Evolutionary conservation across 2,797 vertebrate genomes (phyloP), one percentile per base, ranked within the genome.

Genomic region (Thaleichthys pacificus): DNA sequence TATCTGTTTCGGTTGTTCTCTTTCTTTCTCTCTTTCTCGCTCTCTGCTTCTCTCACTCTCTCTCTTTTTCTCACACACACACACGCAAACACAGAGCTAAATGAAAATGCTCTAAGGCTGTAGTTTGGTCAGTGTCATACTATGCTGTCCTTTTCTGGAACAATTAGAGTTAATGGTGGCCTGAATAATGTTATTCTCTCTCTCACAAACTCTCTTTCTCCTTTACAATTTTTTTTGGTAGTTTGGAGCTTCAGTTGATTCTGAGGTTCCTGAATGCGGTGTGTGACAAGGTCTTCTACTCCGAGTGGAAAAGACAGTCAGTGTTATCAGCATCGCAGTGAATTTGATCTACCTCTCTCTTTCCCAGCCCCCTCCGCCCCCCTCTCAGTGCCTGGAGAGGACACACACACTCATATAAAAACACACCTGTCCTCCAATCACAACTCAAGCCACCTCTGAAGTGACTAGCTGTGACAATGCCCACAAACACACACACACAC

Each of bases 71-170:
- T 26, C 26, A 2, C 64, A 28, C 4, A 70, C 70, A 75, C 69
- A 63, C 24, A 68, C 30, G 61, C 69, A 72, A 38, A 62, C 78
- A 69, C 70, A 32, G 21, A 21, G 2, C 72, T 75, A 80, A 82
- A 84, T 75, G 81, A 75, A 85, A 85, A 66, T 24, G 54, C 68
- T 79, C 75, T 81, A 70, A 61, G 72, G 85, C 82, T 70, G 70
- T 87, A 82, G 81, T 86, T 49, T 81, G 42, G 57, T 77, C 66
- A 54, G 69, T 7, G 24, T 72, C 63, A 69, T 82, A 80, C 87
- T 83, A 79, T 81, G 77, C 71, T 72, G 83, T 81, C 82, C 83
- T 87, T 89, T 86, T 80, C 83, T 24, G 69, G 87, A 87, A 88
- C 88, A 82, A 89, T 19, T 32, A 30, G 5, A 64, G 61, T 35